These are phyloP conservation scores for Zeugodacus cucurbitae DNA, from an alignment of 1,140 invertebrate species.

Conservation along the genomic window DNA sequence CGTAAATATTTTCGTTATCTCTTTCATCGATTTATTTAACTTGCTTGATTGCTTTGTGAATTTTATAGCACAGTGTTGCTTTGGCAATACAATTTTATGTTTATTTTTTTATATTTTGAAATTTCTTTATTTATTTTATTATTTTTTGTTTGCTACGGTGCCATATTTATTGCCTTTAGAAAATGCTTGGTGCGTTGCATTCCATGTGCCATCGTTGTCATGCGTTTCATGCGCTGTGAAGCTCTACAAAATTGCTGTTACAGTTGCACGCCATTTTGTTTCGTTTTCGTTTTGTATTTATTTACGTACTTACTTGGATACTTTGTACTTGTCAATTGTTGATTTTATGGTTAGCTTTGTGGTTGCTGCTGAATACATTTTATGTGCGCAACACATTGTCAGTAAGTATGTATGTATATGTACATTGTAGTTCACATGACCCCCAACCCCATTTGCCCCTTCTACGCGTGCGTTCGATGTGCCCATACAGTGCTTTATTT, in stretches of 20 bases:
- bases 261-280: neutral
- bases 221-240: neutral
- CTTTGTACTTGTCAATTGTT: constrained; percentile 10
- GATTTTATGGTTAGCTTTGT: neutral
- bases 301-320: constrained; percentile 18
- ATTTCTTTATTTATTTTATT: neutral
- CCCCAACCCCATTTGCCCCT: neutral
- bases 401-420: neutral
- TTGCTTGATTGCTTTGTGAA: neutral
- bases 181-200: neutral
- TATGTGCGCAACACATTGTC: neutral
- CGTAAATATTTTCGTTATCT: neutral
- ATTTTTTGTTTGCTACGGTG: neutral
- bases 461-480: neutral
- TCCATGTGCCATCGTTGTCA: neutral
- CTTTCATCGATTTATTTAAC: neutral
- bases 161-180: neutral
- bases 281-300: neutral
- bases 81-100: neutral
- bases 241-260: neutral
- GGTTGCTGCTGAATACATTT: neutral
- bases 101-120: neutral
- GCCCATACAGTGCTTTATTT: neutral
- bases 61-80: neutral
- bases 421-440: neutral